Base-by-base conservation (phyloP, 2,888 invertebrate genomes). In the Eumacrocentrus americanus region DNA sequence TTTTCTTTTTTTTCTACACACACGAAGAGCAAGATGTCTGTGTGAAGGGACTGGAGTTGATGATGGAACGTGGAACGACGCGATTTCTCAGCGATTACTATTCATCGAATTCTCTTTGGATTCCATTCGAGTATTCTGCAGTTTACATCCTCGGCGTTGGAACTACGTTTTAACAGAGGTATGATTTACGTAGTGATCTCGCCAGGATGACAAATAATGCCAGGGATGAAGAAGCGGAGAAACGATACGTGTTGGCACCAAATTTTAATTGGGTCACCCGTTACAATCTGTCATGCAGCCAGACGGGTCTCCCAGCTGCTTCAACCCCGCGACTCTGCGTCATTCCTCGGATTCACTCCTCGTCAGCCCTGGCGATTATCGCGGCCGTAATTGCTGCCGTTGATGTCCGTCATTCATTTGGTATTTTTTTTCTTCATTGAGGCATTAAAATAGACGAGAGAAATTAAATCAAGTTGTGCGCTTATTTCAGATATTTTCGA, bases 261-360 rank as follows among this genome's bases (percentile, higher is more conserved):
- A 65, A 67, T 72, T 72, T 72, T 75, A 76, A 76, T 75, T 74
- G 72, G 74, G 74, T 74, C 76, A 75, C 71, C 69, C 69, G 69
- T 72, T 74, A 71, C 72, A 73, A 76, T 75, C 70, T 70, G 72
- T 72, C 72, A 72, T 71, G 63, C 66, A 69, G 65, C 61, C 60
- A 71, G 72, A 70, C 67, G 60, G 63, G 63, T 63, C 59, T 63
- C 61, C 66, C 67, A 69, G 69, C 69, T 70, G 69, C 65, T 71
- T 67, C 69, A 68, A 64, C 57, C 65, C 60, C 62, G 58, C 64
- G 14, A 47, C 47, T 12, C 40, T 52, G 23, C 44, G 57, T 34
- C 20, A 44, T 40, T 54, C 55, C 42, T 42, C 47, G 56, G 44
- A 16, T 12, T 29, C 11, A 29, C 54, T 34, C 38, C 54, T 60